These are phyloP conservation scores for Chymomyza caudatula DNA, from an alignment of 2,888 invertebrate genomes.

Conservation along the genomic window DNA sequence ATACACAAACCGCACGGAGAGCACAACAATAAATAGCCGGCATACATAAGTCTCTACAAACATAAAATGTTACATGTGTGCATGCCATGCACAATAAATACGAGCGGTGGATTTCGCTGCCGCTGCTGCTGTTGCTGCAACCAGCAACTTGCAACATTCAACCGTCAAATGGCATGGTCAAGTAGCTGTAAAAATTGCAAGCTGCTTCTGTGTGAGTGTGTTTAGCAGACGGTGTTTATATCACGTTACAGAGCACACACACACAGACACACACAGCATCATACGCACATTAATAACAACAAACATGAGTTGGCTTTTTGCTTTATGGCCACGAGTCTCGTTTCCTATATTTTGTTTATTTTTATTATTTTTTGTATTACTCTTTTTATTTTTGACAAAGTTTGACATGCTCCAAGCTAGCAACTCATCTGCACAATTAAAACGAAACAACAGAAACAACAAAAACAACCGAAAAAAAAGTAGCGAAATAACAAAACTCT, in stretches of 20 bases:
- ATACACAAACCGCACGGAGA: constrained; percentile 15
- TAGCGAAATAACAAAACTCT: constrained; percentile 2
- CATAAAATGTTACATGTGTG: constrained; percentile 63
- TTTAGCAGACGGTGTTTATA: neutral
- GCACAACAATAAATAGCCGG: constrained; percentile 49
- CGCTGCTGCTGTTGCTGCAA: neutral
- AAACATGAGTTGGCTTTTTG: constrained; percentile 41
- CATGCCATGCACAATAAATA: constrained; percentile 67
- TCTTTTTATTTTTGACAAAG: constrained; percentile 17
- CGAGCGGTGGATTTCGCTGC: constrained; percentile 23
- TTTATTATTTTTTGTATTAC: too few relatives aligned
- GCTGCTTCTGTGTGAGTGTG: neutral
- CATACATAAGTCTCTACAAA: constrained; percentile 15
- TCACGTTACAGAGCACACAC: constrained; percentile 11
- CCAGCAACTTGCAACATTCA: neutral
- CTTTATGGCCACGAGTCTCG: neutral
- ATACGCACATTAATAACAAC: constrained; percentile 52
- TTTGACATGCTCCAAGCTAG: constrained; percentile 25
- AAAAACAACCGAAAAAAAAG: constrained; percentile 1
- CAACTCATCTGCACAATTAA: constrained; percentile 47
- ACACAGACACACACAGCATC: constrained; percentile 7
- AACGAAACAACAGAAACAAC: constrained; percentile 43
- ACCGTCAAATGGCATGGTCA: constrained; percentile 54
- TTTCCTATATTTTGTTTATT: neutral
- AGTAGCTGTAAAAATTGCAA: constrained; percentile 54